A percentile compares a stretch with the other conserved stretches of the same genome.
Evolutionary conservation across 2,113 vertebrate genomes (phyloP).

Genomic region (Montifringilla adamsi): DNA sequence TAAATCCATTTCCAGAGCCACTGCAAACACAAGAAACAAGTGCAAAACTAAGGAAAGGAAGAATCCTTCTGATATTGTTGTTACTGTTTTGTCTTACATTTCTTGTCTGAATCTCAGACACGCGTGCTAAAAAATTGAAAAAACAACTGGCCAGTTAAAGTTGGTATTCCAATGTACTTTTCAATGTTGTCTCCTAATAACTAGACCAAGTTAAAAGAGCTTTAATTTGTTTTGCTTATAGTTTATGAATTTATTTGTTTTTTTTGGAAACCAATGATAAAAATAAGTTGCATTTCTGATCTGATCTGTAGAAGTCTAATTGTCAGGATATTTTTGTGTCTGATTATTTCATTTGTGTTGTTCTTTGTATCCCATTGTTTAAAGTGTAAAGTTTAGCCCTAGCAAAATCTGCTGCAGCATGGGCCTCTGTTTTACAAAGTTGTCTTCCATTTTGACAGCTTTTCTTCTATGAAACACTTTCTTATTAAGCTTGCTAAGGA

Average conservation of each 20-base stretch:
- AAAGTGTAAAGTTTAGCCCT: neutral
- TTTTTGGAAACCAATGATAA: neutral
- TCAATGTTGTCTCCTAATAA: neutral
- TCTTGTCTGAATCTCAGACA: neutral
- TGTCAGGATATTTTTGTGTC: neutral
- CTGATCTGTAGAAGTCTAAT: neutral
- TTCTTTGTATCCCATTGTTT: constrained; percentile 15
- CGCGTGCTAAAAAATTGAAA: neutral
- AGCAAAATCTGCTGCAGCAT: neutral
- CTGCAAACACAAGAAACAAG: neutral
- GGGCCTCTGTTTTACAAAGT: neutral
- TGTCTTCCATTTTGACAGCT: neutral
- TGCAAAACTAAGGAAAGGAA: neutral
- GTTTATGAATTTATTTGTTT: neutral
- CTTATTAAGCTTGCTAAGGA: neutral
- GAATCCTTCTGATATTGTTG: neutral
- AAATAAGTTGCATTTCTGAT: neutral
- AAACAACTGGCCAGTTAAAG: neutral
- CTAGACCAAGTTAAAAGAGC: neutral
- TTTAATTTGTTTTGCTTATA: neutral
- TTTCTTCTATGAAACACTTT: neutral
- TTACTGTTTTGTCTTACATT: neutral
- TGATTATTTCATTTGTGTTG: constrained; percentile 2
- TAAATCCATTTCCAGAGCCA: neutral
- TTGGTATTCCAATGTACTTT: neutral